Percentiles rank a stretch among this genome's conserved stretches.
Conservation (phyloP, 2,113 vertebrate species). For the Dipodomys stephensi region DNA sequence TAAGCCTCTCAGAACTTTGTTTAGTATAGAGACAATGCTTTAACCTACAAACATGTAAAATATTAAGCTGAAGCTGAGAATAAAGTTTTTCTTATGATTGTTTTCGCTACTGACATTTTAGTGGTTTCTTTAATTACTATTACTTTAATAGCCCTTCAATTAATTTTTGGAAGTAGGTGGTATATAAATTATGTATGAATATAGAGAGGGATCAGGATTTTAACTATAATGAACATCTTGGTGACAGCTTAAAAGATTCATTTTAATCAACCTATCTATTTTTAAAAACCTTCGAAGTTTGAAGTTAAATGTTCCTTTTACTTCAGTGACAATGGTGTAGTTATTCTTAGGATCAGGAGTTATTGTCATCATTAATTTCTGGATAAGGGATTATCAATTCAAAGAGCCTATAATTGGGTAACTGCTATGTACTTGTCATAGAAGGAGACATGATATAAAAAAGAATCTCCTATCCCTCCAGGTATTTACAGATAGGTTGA, state of each 20-base stretch:
- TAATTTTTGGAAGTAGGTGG: conserved; percentile 65
- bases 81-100: conserved; percentile 32
- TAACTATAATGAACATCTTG: conserved; percentile 57
- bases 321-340: conserved; percentile 48
- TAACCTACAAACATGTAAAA: conserved; percentile 42
- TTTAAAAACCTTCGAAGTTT: conserved; percentile 60
- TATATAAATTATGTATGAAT: conserved; percentile 67
- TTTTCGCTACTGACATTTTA: conserved; percentile 27
- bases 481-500: conserved; percentile 20
- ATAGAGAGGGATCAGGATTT: conserved; percentile 61
- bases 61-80: background rate
- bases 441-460: background rate
- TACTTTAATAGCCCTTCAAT: conserved; percentile 17
- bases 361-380: conserved; percentile 61
- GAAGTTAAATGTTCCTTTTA: conserved; percentile 63
- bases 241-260: conserved; percentile 66
- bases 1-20: background rate
- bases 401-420: conserved; percentile 7
- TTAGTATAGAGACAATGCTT: conserved; percentile 19
- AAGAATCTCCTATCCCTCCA: background rate
- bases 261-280: conserved; percentile 60
- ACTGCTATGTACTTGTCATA: conserved; percentile 25
- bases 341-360: conserved; percentile 64
- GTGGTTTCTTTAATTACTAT: conserved; percentile 23
- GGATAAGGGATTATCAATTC: conserved; percentile 41